These are phyloP conservation scores for Neogale vison DNA, from an alignment of 2,113 vertebrate species.

Conservation along the genomic window DNA sequence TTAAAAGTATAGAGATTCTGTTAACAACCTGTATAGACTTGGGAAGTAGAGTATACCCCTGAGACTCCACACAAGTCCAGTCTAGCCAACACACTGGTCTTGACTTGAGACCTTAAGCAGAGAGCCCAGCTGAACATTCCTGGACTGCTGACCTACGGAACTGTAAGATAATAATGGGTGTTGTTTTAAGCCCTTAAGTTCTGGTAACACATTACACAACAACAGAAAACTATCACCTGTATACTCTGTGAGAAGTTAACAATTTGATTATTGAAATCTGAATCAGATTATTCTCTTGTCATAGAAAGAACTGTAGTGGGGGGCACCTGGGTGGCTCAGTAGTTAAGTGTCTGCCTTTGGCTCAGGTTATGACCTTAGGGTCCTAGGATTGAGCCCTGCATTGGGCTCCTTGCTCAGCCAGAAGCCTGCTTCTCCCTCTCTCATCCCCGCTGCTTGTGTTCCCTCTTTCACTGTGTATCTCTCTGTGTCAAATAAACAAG, in stretches of 20 bases:
- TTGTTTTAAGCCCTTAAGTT: slow-evolving; percentile 5
- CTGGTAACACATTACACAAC: background rate
- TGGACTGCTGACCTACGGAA: background rate
- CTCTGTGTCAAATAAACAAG: too few species aligned
- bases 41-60: background rate
- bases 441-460: too few species aligned
- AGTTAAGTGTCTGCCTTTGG: too few species aligned
- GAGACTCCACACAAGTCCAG: background rate
- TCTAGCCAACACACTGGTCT: background rate
- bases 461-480: too few species aligned
- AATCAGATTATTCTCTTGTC: background rate
- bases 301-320: background rate
- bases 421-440: too few species aligned
- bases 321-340: too few species aligned
- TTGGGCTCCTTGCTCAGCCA: too few species aligned
- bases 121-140: background rate
- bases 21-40: background rate
- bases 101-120: background rate
- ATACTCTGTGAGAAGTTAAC: slow-evolving; percentile 4
- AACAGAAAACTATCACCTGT: background rate
- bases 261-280: background rate
- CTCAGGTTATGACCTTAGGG: too few species aligned
- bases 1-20: background rate
- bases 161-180: background rate
- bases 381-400: too few species aligned